Evolutionary conservation across 2,888 invertebrate species (phyloP).

Genomic region (Blera fallax): DNA sequence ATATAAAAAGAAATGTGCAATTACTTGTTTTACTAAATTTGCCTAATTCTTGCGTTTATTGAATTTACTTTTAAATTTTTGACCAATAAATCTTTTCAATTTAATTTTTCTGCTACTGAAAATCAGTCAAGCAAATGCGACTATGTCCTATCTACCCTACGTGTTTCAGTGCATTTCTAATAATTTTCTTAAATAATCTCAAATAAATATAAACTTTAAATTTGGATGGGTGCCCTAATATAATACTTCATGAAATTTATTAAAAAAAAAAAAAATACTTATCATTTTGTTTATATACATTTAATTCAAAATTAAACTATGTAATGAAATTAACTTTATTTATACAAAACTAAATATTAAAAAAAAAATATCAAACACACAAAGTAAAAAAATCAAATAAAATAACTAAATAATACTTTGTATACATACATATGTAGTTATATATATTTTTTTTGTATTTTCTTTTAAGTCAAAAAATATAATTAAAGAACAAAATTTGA

Average conservation of each 20-base stretch:
- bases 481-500: conserved; percentile 71
- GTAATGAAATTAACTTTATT: conserved; percentile 6
- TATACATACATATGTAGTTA: conserved; percentile 69
- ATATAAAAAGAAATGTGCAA: background rate
- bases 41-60: background rate
- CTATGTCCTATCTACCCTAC: conserved; percentile 5
- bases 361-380: conserved; percentile 48
- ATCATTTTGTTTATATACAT: conserved; percentile 50
- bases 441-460: conserved; percentile 27
- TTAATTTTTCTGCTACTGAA: background rate
- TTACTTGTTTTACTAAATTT: background rate
- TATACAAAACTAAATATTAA: conserved; percentile 9
- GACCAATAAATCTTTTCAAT: background rate
- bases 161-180: conserved; percentile 31
- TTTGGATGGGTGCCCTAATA: conserved; percentile 66
- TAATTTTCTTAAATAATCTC: background rate
- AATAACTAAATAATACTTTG: conserved; percentile 50
- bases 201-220: background rate
- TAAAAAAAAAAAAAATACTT: conserved; percentile 13
- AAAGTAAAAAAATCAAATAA: conserved; percentile 34
- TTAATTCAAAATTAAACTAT: background rate
- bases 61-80: background rate
- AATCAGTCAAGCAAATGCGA: background rate
- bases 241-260: conserved; percentile 28
- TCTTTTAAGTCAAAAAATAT: conserved; percentile 47